Evolutionary conservation across 2,888 invertebrate genomes (phyloP).

Genomic region (Cryptocephalus primarius): DNA sequence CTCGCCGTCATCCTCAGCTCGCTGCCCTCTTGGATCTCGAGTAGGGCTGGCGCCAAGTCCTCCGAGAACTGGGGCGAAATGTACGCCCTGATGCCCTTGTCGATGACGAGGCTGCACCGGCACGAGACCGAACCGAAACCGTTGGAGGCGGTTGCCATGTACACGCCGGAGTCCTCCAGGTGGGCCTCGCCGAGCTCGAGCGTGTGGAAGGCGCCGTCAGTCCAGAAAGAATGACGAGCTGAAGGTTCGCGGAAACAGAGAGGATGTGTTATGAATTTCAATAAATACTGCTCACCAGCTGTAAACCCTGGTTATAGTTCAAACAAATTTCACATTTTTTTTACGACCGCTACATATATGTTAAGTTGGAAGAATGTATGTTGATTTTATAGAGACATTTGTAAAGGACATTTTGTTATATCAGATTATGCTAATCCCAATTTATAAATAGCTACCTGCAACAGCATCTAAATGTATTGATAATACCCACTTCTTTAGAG

Average conservation of each 20-base stretch:
- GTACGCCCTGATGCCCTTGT: constrained; percentile 73
- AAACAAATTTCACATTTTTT: no score
- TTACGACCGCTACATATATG: no score
- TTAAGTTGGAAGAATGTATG: no score
- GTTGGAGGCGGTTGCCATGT: constrained; percentile 70
- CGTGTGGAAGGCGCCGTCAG: constrained; percentile 69
- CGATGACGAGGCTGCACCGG: constrained; percentile 62
- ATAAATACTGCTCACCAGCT: no score
- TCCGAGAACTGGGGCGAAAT: constrained; percentile 68
- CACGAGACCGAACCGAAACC: constrained; percentile 73
- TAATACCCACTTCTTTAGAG: no score
- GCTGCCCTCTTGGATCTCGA: constrained; percentile 48
- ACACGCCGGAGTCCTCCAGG: constrained; percentile 70
- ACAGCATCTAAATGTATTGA: no score
- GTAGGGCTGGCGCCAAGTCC: constrained; percentile 51
- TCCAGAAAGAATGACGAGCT: constrained; percentile 50
- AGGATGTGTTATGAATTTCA: background rate
- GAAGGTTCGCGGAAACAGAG: no score
- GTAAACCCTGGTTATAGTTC: no score
- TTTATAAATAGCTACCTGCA: no score
- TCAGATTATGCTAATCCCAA: no score
- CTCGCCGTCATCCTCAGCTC: constrained; percentile 41
- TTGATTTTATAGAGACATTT: no score
- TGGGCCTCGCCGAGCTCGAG: constrained; percentile 71
- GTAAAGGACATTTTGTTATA: no score